Base-by-base conservation (phyloP, 2,888 invertebrate genomes). In the Euproctis similis region DNA sequence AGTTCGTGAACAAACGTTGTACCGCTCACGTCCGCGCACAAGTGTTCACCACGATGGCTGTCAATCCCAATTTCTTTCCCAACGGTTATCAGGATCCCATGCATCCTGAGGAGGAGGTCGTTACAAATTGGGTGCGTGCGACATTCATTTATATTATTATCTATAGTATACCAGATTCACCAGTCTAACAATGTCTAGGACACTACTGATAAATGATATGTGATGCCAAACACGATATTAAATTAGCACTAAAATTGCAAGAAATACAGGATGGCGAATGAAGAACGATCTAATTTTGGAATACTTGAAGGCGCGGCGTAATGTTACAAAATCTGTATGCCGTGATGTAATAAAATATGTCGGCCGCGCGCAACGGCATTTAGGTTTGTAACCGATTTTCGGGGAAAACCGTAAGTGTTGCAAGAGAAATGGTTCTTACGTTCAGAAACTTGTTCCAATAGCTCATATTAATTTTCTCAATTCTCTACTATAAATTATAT, bases 41-140 rank as follows among this genome's bases (percentile, higher is more conserved):
- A 67, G 67, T 69, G 63, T 47, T 60, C n/a, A 55, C 35, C 38
- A 52, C 43, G 35, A 82, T 81, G 81, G 64, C 78, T 45, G 64
- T 73, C 60, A 81, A 82, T 70, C 78, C 66, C 27, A 82, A 82
- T 55, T 84, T 84, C 73, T 84, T 82, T 72, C 84, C 84, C 62
- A 84, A 84, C 57, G 84, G 84, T 32, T 84, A 84, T 69, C 84
- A 84, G 67, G 84, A 84, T 53, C 71, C 81, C 46, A 77, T 73
- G 72, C 82, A 84, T 60, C 82, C 72, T 39, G 87, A 87, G 40
- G 88, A 88, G 42, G 88, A 88, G 66, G 81, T 81, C 35, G 87
- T 87, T 56, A 72, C 77, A 53, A 87, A 86, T 59, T 88, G 88
- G 88, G 88, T 88, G 86, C 74, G 87, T 85, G 61, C 53, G 35